phyloP scores from a whole-genome alignment of 2,797 vertebrate species.

The Cossypha polioptera region DNA sequence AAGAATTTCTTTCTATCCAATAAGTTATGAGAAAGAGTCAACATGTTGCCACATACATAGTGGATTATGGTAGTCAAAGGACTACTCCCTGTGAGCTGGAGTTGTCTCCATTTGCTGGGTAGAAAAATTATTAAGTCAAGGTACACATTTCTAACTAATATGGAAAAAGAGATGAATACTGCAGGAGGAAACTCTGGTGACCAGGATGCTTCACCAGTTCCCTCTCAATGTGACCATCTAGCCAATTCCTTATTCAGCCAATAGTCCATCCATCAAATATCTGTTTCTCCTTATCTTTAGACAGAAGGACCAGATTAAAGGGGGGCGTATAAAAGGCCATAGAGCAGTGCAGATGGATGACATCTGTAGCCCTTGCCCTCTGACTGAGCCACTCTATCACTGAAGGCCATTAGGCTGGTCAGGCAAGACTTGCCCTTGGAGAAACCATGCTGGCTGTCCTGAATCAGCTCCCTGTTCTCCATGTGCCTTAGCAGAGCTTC shows the following conservation, averaged over 20 bases:
- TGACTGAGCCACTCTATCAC: not conserved
- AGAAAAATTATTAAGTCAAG: not conserved
- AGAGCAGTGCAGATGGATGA: not conserved
- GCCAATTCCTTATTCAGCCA: not conserved
- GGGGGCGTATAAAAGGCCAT: not conserved
- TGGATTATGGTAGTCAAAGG: not conserved
- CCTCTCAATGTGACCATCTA: not conserved
- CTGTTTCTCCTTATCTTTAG: not conserved
- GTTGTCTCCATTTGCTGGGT: not conserved
- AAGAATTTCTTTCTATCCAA: not conserved
- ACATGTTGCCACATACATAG: not conserved
- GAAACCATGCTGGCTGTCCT: not conserved
- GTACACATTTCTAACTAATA: not conserved
- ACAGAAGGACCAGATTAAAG: not conserved
- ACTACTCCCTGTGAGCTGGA: not conserved
- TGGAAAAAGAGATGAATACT: not conserved
- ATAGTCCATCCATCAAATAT: not conserved
- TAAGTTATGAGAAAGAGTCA: not conserved
- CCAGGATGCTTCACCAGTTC: not conserved
- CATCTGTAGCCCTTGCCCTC: not conserved
- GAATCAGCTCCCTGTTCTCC: not conserved
- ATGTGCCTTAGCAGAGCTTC: not conserved
- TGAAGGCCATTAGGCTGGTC: not conserved
- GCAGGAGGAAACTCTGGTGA: not conserved
- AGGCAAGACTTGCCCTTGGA: not conserved